Percentiles rank a stretch among this genome's conserved stretches.
phyloP scores from a whole-genome alignment of 2,888 invertebrate species.

The Apotomis turbidana region DNA sequence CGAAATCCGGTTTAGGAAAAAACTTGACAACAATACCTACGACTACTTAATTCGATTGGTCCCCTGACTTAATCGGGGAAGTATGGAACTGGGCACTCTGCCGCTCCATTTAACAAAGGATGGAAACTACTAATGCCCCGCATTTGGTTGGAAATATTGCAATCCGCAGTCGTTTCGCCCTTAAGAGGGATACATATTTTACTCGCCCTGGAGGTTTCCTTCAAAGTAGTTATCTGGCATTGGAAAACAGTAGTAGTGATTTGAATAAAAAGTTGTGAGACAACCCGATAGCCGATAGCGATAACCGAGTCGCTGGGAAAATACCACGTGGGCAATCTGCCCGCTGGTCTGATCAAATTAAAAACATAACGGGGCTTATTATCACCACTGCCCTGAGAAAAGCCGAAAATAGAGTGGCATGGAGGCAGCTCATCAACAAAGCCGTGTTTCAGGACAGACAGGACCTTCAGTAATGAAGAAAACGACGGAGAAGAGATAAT shows the following conservation, averaged over 20 bases:
- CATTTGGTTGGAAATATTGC: constrained; percentile 25
- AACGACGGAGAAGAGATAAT: too few species aligned
- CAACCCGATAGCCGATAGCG: too few species aligned
- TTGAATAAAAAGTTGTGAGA: not conserved
- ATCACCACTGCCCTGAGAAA: too few species aligned
- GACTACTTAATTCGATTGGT: constrained; percentile 41
- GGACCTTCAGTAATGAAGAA: too few species aligned
- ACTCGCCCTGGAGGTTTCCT: constrained; percentile 12
- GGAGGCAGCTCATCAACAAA: too few species aligned
- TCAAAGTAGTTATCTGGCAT: constrained; percentile 2
- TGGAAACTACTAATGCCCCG: constrained; percentile 50
- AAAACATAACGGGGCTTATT: too few species aligned
- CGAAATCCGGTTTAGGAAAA: constrained; percentile 7
- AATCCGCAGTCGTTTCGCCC: constrained; percentile 16
- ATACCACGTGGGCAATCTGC: too few species aligned
- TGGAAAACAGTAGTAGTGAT: not conserved
- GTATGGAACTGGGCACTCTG: constrained; percentile 45
- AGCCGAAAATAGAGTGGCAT: too few species aligned
- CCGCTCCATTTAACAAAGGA: constrained; percentile 51
- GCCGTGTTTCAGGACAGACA: too few species aligned
- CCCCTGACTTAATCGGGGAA: constrained; percentile 31
- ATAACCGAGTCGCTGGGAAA: too few species aligned
- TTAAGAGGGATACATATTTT: constrained; percentile 28
- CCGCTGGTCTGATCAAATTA: too few species aligned
- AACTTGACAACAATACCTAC: constrained; percentile 30